phyloP scores from a whole-genome alignment of 2,888 invertebrate species.

The Pharmacophagus antenor region DNA sequence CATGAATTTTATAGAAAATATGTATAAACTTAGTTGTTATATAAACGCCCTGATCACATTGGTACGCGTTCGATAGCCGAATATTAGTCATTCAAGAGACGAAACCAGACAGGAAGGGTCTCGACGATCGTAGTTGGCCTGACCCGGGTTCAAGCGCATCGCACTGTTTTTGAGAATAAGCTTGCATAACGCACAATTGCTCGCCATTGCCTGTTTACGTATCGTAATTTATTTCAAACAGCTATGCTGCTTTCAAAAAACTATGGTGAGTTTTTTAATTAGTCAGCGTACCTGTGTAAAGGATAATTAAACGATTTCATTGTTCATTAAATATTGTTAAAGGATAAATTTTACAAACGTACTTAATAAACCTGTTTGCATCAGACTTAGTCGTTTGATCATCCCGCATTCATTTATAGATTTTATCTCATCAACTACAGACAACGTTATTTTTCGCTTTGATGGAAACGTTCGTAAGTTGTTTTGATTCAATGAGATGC shows the following conservation, averaged over 20 bases:
- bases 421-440: neutral
- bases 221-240: too few species aligned
- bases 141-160: slow-evolving; percentile 29
- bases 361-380: neutral
- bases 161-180: slow-evolving; percentile 67
- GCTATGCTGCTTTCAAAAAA: too few species aligned
- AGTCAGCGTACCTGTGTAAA: slow-evolving; percentile 32
- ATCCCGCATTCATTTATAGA: neutral
- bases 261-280: slow-evolving; percentile 57
- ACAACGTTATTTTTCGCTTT: neutral
- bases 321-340: neutral
- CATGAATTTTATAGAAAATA: neutral
- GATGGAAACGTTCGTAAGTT: neutral
- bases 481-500: slow-evolving; percentile 21
- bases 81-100: slow-evolving; percentile 26
- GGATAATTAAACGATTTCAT: neutral
- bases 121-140: slow-evolving; percentile 14
- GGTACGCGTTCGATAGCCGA: neutral
- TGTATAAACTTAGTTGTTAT: neutral
- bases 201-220: slow-evolving; percentile 59
- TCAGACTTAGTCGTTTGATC: neutral
- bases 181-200: slow-evolving; percentile 58
- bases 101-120: neutral
- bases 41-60: neutral
- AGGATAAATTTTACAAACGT: neutral